These are phyloP conservation scores for Callopanchax toddi DNA, from an alignment of 2,113 vertebrate species.

Conservation along the genomic window DNA sequence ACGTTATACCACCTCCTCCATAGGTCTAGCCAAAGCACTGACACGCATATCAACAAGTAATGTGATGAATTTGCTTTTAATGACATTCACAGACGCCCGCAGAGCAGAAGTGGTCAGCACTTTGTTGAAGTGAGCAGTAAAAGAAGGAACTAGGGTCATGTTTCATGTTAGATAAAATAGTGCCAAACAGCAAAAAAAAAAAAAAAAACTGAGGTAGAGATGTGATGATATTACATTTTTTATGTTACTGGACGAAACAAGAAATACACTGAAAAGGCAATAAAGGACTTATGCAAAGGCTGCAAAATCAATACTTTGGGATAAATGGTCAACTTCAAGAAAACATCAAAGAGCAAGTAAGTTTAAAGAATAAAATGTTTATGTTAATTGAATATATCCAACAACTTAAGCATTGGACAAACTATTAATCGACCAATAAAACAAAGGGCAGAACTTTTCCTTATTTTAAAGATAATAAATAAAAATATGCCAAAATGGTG, in stretches of 20 bases:
- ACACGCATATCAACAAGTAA: too few species aligned
- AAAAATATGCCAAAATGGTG: too few species aligned
- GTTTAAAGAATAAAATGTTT: too few species aligned
- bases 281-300: background rate
- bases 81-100: slow-evolving; percentile 38
- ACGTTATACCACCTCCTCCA: too few species aligned
- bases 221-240: slow-evolving; percentile 26
- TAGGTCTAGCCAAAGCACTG: background rate
- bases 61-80: background rate
- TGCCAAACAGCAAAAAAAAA: slow-evolving; percentile 34
- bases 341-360: too few species aligned
- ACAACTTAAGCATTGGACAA: too few species aligned
- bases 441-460: too few species aligned
- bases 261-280: background rate
- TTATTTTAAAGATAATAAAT: too few species aligned
- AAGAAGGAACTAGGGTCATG: slow-evolving; percentile 41
- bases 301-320: slow-evolving; percentile 14
- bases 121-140: slow-evolving; percentile 28
- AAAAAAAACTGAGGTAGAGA: slow-evolving; percentile 5
- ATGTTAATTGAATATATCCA: too few species aligned
- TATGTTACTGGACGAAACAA: background rate
- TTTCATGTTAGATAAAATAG: slow-evolving; percentile 42
- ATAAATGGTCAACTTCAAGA: background rate
- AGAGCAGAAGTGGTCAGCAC: slow-evolving; percentile 34
- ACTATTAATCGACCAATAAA: too few species aligned